phyloP scores from a whole-genome alignment of 2,888 invertebrate species.

The Euplagia quadripunctaria region DNA sequence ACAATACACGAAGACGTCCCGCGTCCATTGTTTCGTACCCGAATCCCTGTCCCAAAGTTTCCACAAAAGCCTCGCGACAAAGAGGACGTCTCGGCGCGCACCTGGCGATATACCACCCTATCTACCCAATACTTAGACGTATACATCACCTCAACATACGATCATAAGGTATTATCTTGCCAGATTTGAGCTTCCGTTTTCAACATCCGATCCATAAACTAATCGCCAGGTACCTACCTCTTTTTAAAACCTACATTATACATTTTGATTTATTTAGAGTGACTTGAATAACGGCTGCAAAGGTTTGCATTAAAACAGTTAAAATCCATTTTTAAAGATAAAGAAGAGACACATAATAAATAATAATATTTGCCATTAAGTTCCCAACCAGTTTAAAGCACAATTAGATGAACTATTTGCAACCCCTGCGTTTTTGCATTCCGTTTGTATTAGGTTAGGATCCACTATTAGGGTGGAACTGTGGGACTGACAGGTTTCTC shows the following conservation, averaged over 20 bases:
- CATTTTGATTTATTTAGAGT: conserved; percentile 6
- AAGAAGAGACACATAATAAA: conserved; percentile 53
- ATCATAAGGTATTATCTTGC: conserved; percentile 58
- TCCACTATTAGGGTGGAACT: conserved; percentile 65
- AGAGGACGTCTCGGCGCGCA: conserved; percentile 77
- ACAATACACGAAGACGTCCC: conserved; percentile 85
- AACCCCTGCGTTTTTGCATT: conserved; percentile 82
- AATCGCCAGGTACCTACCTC: conserved; percentile 35
- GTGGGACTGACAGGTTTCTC: conserved; percentile 77
- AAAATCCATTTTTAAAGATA: conserved; percentile 45
- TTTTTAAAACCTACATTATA: conserved; percentile 28
- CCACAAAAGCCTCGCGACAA: conserved; percentile 71
- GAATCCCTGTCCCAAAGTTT: conserved; percentile 67
- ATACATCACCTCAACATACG: conserved; percentile 62
- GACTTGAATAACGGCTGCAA: background rate
- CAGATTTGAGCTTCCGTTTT: conserved; percentile 65
- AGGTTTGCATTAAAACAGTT: conserved; percentile 6
- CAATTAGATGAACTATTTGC: conserved; percentile 81
- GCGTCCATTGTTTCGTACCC: conserved; percentile 76
- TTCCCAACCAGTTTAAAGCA: conserved; percentile 75
- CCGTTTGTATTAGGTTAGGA: conserved; percentile 61
- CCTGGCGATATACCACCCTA: conserved; percentile 79
- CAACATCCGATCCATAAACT: conserved; percentile 58
- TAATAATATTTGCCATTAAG: conserved; percentile 47
- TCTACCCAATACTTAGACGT: conserved; percentile 68